Base-by-base conservation (phyloP, 1,140 invertebrate genomes). In the Drosophila setifemur region DNA sequence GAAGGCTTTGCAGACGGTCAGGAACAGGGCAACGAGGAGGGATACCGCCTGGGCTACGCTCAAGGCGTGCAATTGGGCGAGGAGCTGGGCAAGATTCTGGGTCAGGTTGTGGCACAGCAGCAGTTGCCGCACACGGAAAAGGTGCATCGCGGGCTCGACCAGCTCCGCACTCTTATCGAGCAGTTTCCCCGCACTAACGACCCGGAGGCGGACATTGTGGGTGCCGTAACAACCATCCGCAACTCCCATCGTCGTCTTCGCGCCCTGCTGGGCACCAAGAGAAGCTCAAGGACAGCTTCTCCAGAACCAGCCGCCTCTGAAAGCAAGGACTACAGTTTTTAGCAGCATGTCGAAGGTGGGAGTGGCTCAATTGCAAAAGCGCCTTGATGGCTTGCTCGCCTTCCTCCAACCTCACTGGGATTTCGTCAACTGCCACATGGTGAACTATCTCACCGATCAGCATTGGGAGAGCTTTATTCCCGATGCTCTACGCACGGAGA, bases 391-490 rank as follows among this genome's bases (percentile, higher is more conserved):
- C 28, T 83, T 93, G 2, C 81, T 93, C 7, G 69, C 71, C 12
- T 95, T 93, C 88, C 81, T 96, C 6, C 87, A 92, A 40, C 91
- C 92, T 1, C 91, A 93, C 68, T 76, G 94, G 57, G 90, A 92
- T 1, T 90, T 96, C 35, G 92, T 93, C 1, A 94, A 96, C 89
- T 95, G 94, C 74, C 96, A 97, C 89, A 94, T 96, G 91, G 95
- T 96, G 2, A 94, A 96, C 73, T 96, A 95, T 91, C 92, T 96
- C n/a, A 95, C 93, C 0, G 90, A 94, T n/a, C 89, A 93, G 23
- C 92, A 94, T 42, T 97, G 94, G 94, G 69, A 92, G 0, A 91
- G 74, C 14, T 91, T 92, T 58, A 70, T 96, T 18, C 93, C 95
- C 1, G 49, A 73, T 11, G 63, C 89, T 19, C 89, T 96, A 3